These are phyloP conservation scores for Subacronicta megacephala DNA, from an alignment of 2,888 invertebrate genomes.

Conservation along the genomic window DNA sequence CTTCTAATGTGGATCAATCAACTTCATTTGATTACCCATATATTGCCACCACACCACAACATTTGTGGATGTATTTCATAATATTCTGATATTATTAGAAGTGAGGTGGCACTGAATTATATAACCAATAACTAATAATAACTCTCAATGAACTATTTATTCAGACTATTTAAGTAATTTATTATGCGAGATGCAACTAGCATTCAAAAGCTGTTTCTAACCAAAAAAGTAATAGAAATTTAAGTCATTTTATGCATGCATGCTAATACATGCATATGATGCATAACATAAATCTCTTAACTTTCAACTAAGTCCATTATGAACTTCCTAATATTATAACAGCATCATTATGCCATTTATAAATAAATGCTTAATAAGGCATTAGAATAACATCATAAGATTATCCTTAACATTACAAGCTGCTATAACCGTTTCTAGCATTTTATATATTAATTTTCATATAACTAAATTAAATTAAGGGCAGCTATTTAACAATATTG, in stretches of 20 bases:
- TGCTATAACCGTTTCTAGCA: constrained; percentile 53
- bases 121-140: constrained; percentile 16
- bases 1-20: constrained; percentile 25
- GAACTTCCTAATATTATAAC: constrained; percentile 40
- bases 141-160: constrained; percentile 28
- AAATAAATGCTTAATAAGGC: constrained; percentile 60
- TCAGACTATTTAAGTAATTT: constrained; percentile 45
- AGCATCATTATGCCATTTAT: constrained; percentile 49
- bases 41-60: neutral
- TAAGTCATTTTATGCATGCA: constrained; percentile 36
- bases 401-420: constrained; percentile 54
- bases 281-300: constrained; percentile 31
- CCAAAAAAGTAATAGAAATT: constrained; percentile 40
- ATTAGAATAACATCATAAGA: constrained; percentile 55
- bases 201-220: constrained; percentile 28
- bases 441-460: constrained; percentile 55
- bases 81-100: neutral
- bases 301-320: constrained; percentile 27
- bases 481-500: constrained; percentile 41
- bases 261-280: constrained; percentile 33
- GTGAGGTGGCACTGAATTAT: neutral
- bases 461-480: constrained; percentile 27
- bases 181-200: constrained; percentile 21
- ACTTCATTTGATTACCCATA: neutral
- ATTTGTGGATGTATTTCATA: neutral